phyloP scores from a whole-genome alignment of 2,888 invertebrate species.

The Ditylenchus weischeri region DNA sequence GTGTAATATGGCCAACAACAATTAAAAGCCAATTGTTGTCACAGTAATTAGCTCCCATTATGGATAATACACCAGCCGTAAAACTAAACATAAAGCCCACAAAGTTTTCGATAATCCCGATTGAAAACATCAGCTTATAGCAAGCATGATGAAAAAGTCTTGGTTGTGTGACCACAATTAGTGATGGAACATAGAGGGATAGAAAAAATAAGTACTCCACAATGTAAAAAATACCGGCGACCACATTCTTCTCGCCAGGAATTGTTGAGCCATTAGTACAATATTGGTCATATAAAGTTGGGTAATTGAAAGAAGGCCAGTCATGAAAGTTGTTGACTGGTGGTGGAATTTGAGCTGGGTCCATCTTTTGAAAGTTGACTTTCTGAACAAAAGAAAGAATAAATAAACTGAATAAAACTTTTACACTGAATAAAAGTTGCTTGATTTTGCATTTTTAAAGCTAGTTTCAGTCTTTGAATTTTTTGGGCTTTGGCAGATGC shows the following conservation, averaged over 20 bases:
- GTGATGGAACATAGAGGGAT: conserved; percentile 15
- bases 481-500: too few relatives aligned
- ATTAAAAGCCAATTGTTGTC: conserved; percentile 10
- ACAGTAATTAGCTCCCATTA: conserved; percentile 12
- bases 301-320: neutral
- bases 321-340: neutral
- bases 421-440: too few relatives aligned
- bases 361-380: too few relatives aligned
- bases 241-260: conserved; percentile 11
- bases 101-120: conserved; percentile 17
- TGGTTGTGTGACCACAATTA: conserved; percentile 10
- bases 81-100: conserved; percentile 15
- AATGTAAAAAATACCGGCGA: conserved; percentile 13
- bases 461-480: too few relatives aligned
- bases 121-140: conserved; percentile 19
- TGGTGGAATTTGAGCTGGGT: neutral
- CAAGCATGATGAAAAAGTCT: conserved; percentile 13
- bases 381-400: too few relatives aligned
- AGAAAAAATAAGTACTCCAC: conserved; percentile 3
- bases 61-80: conserved; percentile 14
- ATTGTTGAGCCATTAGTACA: conserved; percentile 5
- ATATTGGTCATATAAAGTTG: neutral
- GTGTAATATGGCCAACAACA: conserved; percentile 4
- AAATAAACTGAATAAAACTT: too few relatives aligned
- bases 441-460: too few relatives aligned